phyloP scores from a whole-genome alignment of 2,888 invertebrate species.

The Atethmia centrago region DNA sequence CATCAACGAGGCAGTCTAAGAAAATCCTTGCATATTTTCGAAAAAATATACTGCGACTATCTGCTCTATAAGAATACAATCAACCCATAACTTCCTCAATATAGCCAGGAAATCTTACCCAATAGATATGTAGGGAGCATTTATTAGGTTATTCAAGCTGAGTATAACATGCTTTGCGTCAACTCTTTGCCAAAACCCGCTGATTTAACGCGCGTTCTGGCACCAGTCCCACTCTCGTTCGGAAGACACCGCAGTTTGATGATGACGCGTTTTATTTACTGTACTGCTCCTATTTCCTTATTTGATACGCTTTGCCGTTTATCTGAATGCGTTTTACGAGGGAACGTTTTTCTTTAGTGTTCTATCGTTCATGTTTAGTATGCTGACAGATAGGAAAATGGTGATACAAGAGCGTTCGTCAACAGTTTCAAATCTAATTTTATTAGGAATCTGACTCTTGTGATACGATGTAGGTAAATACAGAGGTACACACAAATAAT shows the following conservation, averaged over 20 bases:
- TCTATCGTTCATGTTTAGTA: conserved; percentile 34
- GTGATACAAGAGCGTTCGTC: not conserved
- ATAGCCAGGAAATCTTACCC: conserved; percentile 26
- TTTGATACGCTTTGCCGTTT: conserved; percentile 27
- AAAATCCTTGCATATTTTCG: not conserved
- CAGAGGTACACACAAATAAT: too few relatives aligned
- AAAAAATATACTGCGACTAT: not conserved
- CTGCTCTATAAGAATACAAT: conserved; percentile 13
- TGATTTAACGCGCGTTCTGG: conserved; percentile 73
- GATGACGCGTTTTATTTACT: conserved; percentile 60
- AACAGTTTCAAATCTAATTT: not conserved
- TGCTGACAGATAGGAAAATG: conserved; percentile 8
- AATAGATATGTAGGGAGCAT: conserved; percentile 50
- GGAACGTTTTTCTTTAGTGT: conserved; percentile 23
- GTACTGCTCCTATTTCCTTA: conserved; percentile 54
- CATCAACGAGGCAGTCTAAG: too few relatives aligned
- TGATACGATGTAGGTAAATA: not conserved
- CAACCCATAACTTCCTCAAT: conserved; percentile 31
- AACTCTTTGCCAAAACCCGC: conserved; percentile 75
- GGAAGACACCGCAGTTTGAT: conserved; percentile 61
- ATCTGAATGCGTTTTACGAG: conserved; percentile 36
- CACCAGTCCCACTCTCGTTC: conserved; percentile 68
- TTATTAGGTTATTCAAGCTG: conserved; percentile 56
- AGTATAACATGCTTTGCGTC: conserved; percentile 66
- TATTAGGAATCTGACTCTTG: not conserved